Evolutionary conservation across 2,888 invertebrate genomes (phyloP).

Genomic region (Scaptomyza caliginosa): DNA sequence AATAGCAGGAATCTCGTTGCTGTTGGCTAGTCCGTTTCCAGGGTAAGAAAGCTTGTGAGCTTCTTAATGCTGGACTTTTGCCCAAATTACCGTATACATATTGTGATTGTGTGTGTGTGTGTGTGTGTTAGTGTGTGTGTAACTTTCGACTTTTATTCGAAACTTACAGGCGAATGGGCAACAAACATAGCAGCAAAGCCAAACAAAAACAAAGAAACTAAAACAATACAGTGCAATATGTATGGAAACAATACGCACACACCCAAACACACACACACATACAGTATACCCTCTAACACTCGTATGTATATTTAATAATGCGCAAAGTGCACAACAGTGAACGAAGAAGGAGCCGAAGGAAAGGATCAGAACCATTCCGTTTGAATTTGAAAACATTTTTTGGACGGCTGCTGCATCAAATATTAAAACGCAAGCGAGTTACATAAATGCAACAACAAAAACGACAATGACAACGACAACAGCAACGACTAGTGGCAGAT

Average conservation of each 20-base stretch:
- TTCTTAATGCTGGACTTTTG: constrained; percentile 5
- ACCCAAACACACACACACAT: constrained; percentile 1
- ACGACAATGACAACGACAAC: constrained; percentile 6
- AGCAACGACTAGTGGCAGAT: constrained; percentile 12
- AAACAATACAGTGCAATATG: constrained; percentile 1
- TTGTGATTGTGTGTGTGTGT: not conserved
- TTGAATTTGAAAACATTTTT: constrained; percentile 15
- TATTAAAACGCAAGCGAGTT: constrained; percentile 16
- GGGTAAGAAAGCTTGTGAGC: not conserved
- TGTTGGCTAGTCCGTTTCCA: not conserved
- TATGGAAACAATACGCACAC: constrained; percentile 5
- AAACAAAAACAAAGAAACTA: constrained; percentile 1
- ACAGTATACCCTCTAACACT: not conserved
- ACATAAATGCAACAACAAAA: not conserved
- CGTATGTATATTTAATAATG: constrained; percentile 55
- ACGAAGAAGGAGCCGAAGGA: not conserved
- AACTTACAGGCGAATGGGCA: constrained; percentile 25
- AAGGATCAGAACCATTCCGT: not conserved
- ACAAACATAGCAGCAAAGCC: constrained; percentile 12
- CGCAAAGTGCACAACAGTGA: constrained; percentile 38
- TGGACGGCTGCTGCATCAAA: constrained; percentile 10
- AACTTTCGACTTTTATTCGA: constrained; percentile 52
- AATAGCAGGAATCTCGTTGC: constrained; percentile 9
- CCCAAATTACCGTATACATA: constrained; percentile 17
- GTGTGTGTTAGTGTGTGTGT: constrained; percentile 13